Evolutionary conservation across 2,113 vertebrate genomes (phyloP).

Genomic region (Carassius auratus): DNA sequence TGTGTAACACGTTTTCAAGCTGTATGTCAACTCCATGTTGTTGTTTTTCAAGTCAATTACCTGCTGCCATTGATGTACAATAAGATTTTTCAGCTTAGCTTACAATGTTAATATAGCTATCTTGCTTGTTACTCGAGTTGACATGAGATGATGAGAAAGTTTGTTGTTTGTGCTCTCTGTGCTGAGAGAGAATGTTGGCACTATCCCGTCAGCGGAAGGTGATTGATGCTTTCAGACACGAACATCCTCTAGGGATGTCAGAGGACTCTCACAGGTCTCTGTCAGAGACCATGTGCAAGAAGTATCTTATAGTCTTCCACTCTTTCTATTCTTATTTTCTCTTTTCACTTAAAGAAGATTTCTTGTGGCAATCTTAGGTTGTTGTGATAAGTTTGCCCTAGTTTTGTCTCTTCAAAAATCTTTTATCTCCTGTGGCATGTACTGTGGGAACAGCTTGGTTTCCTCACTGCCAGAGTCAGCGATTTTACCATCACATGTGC

Average conservation of each 20-base stretch:
- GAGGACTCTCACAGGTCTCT: not conserved
- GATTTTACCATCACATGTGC: slow-evolving; percentile 24
- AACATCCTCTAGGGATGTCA: not conserved
- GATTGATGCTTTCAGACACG: not conserved
- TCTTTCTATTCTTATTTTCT: not conserved
- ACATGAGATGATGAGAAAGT: slow-evolving; percentile 12
- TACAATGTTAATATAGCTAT: not conserved
- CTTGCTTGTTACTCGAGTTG: not conserved
- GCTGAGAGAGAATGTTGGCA: slow-evolving; percentile 8
- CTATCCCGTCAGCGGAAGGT: not conserved
- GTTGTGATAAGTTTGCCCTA: slow-evolving; percentile 6
- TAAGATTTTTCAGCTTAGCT: slow-evolving; percentile 10
- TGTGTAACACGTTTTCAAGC: not conserved
- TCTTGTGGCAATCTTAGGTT: not conserved
- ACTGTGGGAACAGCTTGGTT: slow-evolving; percentile 1
- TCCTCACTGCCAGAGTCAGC: slow-evolving; percentile 32
- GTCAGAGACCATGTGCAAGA: not conserved
- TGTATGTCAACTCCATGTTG: not conserved
- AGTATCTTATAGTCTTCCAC: not conserved
- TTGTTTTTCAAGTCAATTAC: not conserved
- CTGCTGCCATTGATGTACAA: not conserved
- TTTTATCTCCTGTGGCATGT: slow-evolving; percentile 20
- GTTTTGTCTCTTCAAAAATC: not conserved
- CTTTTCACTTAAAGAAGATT: not conserved
- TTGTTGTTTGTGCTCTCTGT: slow-evolving; percentile 7